Percentiles rank a stretch among this genome's conserved stretches.
Conservation (phyloP, 35 echinoderm and acorn worm species). For the Stichopus chloronotus region DNA sequence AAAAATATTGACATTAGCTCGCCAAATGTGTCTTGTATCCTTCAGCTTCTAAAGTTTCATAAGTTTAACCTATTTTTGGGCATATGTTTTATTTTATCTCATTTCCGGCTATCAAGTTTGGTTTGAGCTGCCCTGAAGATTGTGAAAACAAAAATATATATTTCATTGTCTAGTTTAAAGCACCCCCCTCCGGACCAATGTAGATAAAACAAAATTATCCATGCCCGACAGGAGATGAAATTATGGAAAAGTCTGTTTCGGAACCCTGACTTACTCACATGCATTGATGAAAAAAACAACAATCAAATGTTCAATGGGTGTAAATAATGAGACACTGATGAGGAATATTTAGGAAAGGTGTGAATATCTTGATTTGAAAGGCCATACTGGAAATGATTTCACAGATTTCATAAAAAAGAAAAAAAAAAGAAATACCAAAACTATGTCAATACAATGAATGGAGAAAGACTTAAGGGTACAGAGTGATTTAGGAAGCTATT, state of each 20-base stretch:
- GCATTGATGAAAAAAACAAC: neutral
- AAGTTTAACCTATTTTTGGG: no score
- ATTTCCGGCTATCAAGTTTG: neutral
- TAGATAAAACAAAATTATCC: neutral
- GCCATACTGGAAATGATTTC: neutral
- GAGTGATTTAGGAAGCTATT: no score
- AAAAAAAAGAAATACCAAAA: neutral
- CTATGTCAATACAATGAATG: neutral
- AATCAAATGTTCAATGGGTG: neutral
- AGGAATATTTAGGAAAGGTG: conserved; percentile 9
- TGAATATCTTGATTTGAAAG: conserved; percentile 17
- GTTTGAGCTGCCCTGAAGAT: no score
- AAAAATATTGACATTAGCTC: no score
- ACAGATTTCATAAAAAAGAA: conserved; percentile 29
- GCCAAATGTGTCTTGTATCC: no score
- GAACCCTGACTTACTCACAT: neutral
- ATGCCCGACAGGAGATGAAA: neutral
- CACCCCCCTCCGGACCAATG: neutral
- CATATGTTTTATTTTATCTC: neutral
- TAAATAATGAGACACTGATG: neutral
- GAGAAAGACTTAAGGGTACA: no score
- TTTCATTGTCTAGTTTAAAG: no score
- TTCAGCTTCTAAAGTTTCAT: no score
- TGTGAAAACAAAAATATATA: no score
- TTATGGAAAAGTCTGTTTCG: neutral